Conservation (phyloP, 2,113 vertebrate species). For the Tragelaphus imberbis region DNA sequence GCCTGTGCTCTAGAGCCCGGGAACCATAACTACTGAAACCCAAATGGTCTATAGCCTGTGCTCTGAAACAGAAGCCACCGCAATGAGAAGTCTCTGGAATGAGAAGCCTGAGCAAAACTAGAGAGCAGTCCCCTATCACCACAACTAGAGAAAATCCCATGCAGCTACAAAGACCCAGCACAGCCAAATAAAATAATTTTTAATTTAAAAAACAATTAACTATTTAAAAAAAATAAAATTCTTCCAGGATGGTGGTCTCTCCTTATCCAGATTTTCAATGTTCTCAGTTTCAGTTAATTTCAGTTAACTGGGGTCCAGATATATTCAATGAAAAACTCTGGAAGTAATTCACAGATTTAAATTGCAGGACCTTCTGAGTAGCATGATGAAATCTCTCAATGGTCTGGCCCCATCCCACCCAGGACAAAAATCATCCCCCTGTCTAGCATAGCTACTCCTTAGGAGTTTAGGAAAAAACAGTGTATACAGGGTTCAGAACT, state of each 20-base stretch:
- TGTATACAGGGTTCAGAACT: neutral
- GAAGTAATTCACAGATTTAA: neutral
- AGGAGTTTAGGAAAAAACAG: neutral
- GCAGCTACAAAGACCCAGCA: neutral
- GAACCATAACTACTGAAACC: neutral
- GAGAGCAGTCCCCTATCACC: neutral
- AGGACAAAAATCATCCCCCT: neutral
- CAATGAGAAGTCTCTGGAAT: neutral
- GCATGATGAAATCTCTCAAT: neutral
- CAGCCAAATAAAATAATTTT: neutral
- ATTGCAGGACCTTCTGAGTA: neutral
- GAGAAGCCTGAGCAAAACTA: neutral
- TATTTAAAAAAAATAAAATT: neutral
- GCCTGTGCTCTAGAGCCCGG: neutral
- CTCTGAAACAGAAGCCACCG: accelerated
- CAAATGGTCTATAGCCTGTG: neutral
- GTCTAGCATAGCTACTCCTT: neutral
- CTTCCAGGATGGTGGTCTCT: neutral
- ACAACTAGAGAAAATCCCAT: neutral
- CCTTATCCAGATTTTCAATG: neutral
- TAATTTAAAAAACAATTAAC: neutral
- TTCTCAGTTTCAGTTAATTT: neutral
- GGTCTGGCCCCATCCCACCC: neutral
- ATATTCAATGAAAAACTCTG: neutral
- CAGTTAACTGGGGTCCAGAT: neutral